phyloP scores from a whole-genome alignment of 30 jellyfish, hydroid and myxozoan species.

The Pelagia noctiluca region DNA sequence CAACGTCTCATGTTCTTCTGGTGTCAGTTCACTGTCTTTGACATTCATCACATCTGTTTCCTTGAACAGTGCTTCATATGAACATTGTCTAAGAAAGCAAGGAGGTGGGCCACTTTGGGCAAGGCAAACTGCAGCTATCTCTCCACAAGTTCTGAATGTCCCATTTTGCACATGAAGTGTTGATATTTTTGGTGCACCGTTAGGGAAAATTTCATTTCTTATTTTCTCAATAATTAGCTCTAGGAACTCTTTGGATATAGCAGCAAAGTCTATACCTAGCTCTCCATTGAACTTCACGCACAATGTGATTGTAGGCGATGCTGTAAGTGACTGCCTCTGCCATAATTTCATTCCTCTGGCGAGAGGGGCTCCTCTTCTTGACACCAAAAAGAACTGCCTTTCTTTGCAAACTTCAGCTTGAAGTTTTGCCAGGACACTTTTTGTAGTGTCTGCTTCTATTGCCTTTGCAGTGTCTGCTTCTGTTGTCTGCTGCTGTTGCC shows the following conservation, averaged over 20 bases:
- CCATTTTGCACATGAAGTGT: conserved; percentile 42
- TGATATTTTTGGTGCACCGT: conserved; percentile 39
- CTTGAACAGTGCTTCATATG: neutral
- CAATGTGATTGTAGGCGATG: too few relatives aligned
- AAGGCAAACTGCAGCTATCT: conserved; percentile 8
- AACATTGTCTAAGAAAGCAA: conserved; percentile 8
- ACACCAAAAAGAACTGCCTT: too few relatives aligned
- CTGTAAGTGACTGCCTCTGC: too few relatives aligned
- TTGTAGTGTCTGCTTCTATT: too few relatives aligned
- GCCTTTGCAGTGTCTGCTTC: too few relatives aligned
- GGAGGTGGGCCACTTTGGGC: conserved; percentile 64
- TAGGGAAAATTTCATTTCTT: conserved; percentile 8
- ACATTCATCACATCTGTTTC: neutral
- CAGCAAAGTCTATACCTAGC: conserved; percentile 41
- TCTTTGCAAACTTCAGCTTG: too few relatives aligned
- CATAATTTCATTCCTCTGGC: too few relatives aligned
- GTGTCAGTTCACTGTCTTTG: neutral
- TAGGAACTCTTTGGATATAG: conserved; percentile 25
- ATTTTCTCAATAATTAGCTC: neutral
- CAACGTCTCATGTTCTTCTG: too few relatives aligned
- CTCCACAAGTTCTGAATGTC: conserved; percentile 27
- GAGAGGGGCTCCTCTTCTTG: too few relatives aligned
- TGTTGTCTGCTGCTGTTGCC: too few relatives aligned
- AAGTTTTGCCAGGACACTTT: too few relatives aligned
- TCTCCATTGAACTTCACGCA: conserved; percentile 34